A percentile compares a stretch with the other conserved stretches of the same genome.
Evolutionary conservation across 1,140 invertebrate species (phyloP).

Genomic region (Schlechtendalia chinensis): DNA sequence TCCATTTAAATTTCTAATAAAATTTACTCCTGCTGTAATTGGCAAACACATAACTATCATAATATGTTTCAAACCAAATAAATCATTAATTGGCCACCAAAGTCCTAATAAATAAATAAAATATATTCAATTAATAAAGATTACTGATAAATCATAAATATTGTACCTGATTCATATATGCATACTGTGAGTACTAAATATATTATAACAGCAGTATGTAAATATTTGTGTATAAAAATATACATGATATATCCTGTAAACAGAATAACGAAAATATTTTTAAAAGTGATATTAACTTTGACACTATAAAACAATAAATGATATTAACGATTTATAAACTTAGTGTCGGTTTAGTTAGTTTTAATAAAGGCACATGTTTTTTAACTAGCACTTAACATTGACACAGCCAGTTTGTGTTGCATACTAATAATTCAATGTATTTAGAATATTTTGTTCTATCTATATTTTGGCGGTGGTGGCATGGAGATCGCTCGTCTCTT

Average conservation of each 20-base stretch:
- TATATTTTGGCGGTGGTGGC: no score
- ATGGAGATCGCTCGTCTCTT: no score
- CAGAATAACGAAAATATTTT: no score
- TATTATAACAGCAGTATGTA: background rate
- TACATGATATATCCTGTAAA: conserved; percentile 16
- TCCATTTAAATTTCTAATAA: conserved; percentile 12
- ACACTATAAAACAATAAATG: no score
- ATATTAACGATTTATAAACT: no score
- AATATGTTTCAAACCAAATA: background rate
- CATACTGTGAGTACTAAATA: conserved; percentile 9
- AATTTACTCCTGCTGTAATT: background rate
- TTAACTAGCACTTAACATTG: no score
- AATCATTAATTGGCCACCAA: conserved; percentile 2
- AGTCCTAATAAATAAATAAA: background rate
- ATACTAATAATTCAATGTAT: no score
- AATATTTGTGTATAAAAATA: background rate
- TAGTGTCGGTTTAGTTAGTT: no score
- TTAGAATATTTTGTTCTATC: no score
- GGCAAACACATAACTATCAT: background rate
- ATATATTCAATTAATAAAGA: background rate
- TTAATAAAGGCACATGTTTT: no score
- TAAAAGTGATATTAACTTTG: no score
- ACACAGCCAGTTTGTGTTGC: no score
- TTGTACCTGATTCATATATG: conserved; percentile 3
- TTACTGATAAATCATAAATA: background rate